Evolutionary conservation across 1,140 invertebrate species (phyloP).

Genomic region (Ditylenchus dipsaci): DNA sequence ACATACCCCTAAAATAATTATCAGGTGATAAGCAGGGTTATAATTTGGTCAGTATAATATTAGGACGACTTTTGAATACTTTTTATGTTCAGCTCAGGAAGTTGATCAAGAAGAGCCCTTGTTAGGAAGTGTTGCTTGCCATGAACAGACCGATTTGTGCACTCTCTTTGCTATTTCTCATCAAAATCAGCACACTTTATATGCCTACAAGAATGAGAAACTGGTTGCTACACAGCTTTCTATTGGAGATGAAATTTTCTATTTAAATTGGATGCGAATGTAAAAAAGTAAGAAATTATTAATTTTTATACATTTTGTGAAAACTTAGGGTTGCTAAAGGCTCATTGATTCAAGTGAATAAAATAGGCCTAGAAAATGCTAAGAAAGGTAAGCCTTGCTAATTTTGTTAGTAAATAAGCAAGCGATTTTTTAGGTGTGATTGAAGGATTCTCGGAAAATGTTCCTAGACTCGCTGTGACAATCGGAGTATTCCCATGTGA

Average conservation of each 20-base stretch:
- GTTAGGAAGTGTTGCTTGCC: slow-evolving; percentile 34
- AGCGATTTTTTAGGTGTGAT: too few species aligned
- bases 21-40: too few species aligned
- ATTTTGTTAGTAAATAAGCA: neutral
- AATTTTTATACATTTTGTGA: slow-evolving; percentile 6
- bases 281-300: slow-evolving; percentile 12
- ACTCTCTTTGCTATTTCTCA: slow-evolving; percentile 36
- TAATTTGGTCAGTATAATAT: too few species aligned
- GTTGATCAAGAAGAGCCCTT: neutral
- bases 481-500: slow-evolving; percentile 34
- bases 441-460: too few species aligned
- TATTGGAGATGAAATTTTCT: slow-evolving; percentile 40
- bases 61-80: neutral
- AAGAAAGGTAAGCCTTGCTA: neutral
- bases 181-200: slow-evolving; percentile 30
- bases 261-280: slow-evolving; percentile 26
- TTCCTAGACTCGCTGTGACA: slow-evolving; percentile 22
- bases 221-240: slow-evolving; percentile 30
- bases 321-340: slow-evolving; percentile 22
- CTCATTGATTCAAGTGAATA: neutral
- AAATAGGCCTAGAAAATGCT: slow-evolving; percentile 9
- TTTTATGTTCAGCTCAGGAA: neutral
- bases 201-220: slow-evolving; percentile 28
- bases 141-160: slow-evolving; percentile 36
- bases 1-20: too few species aligned